Conservation (phyloP, 2,888 invertebrate genomes). For the Ceriagrion tenellum region DNA sequence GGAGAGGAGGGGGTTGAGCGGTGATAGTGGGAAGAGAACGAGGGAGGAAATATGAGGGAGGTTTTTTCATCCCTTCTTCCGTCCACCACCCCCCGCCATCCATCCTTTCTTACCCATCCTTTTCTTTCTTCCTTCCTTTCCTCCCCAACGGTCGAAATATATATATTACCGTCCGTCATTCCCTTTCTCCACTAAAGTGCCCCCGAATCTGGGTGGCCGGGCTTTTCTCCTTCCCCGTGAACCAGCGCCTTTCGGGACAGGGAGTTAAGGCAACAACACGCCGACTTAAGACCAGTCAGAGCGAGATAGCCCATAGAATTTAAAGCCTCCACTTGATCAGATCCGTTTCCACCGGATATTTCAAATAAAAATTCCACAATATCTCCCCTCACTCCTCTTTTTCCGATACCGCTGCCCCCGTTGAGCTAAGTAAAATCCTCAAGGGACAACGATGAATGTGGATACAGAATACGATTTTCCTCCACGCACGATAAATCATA, state of each 20-base stretch:
- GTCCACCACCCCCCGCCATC: not conserved
- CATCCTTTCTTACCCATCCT: not conserved
- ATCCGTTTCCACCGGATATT: not conserved
- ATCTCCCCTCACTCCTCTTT: not conserved
- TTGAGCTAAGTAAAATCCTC: not conserved
- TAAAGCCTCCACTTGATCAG: not conserved
- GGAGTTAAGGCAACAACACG: not conserved
- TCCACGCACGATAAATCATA: not conserved
- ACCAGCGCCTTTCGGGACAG: not conserved
- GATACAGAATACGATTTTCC: not conserved
- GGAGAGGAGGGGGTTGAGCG: not conserved
- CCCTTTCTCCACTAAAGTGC: not conserved
- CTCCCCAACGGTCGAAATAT: not conserved
- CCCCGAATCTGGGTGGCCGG: not conserved
- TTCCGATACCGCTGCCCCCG: not conserved
- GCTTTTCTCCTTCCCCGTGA: not conserved
- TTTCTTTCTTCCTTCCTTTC: not conserved
- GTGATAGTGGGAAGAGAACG: not conserved
- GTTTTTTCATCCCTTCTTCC: not conserved
- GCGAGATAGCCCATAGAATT: not conserved
- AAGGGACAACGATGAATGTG: not conserved
- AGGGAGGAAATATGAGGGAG: not conserved
- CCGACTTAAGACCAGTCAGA: not conserved
- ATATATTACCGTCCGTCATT: not conserved
- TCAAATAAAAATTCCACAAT: not conserved